A percentile compares a stretch with the other conserved stretches of the same genome.
Conservation (phyloP, 2,888 invertebrate genomes). For the Philhelius pedissequus region DNA sequence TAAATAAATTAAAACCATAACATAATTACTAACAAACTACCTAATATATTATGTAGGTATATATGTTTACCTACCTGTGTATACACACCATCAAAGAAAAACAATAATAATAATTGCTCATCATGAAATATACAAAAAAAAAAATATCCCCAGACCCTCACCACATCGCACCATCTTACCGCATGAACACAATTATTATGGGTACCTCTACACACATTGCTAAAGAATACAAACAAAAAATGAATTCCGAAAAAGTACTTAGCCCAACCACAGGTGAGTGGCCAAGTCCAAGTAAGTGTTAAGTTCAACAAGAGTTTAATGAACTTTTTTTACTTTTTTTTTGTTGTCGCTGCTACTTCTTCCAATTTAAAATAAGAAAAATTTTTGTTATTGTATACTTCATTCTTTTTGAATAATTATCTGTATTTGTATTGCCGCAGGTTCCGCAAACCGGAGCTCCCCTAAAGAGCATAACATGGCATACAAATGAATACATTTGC, state of each 20-base stretch:
- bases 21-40: no score
- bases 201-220: no score
- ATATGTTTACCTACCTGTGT: no score
- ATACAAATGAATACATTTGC: conserved; percentile 71
- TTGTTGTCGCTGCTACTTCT: background rate
- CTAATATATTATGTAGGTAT: no score
- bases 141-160: background rate
- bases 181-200: background rate
- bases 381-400: background rate
- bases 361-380: conserved; percentile 12
- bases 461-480: conserved; percentile 69
- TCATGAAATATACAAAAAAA: background rate
- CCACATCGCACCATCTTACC: no score
- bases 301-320: conserved; percentile 67
- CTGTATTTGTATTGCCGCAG: conserved; percentile 9
- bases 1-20: no score
- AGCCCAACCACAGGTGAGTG: conserved; percentile 55
- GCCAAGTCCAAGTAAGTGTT: conserved; percentile 51
- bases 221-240: conserved; percentile 2
- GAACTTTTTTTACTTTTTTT: conserved; percentile 23
- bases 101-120: no score
- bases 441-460: conserved; percentile 29
- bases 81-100: no score
- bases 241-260: conserved; percentile 40
- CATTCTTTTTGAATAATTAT: conserved; percentile 41